These are phyloP conservation scores for Morinoia aosen DNA, from an alignment of 2,888 invertebrate species.

Conservation along the genomic window DNA sequence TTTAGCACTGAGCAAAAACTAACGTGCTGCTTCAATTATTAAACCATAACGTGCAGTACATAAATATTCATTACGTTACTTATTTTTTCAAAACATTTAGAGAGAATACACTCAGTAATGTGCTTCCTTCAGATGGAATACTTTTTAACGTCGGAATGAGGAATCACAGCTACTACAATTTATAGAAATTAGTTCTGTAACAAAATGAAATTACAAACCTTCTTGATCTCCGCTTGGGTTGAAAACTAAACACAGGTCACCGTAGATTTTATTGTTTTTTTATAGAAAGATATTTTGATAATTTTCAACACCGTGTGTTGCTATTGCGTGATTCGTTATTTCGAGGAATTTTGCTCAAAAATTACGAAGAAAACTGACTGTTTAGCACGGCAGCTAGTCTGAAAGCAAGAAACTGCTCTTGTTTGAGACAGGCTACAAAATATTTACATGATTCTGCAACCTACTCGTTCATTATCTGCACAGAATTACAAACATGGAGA, in stretches of 20 bases:
- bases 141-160: not conserved
- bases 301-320: not conserved
- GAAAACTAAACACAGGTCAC: not conserved
- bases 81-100: not conserved
- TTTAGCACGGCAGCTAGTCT: not conserved
- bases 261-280: not conserved
- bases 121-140: not conserved
- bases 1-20: no score
- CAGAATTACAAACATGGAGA: not conserved
- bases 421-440: not conserved
- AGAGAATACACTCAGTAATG: not conserved
- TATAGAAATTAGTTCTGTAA: not conserved
- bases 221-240: not conserved
- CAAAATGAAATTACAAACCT: not conserved
- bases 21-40: no score
- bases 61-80: not conserved
- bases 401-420: not conserved
- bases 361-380: not conserved
- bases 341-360: not conserved
- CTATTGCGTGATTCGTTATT: not conserved
- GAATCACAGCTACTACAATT: not conserved
- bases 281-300: no score
- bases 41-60: not conserved
- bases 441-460: not conserved
- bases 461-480: not conserved